A percentile compares a stretch with the other conserved stretches of the same genome.
phyloP scores from a whole-genome alignment of 2,797 vertebrate species.

The Euthynnus affinis region DNA sequence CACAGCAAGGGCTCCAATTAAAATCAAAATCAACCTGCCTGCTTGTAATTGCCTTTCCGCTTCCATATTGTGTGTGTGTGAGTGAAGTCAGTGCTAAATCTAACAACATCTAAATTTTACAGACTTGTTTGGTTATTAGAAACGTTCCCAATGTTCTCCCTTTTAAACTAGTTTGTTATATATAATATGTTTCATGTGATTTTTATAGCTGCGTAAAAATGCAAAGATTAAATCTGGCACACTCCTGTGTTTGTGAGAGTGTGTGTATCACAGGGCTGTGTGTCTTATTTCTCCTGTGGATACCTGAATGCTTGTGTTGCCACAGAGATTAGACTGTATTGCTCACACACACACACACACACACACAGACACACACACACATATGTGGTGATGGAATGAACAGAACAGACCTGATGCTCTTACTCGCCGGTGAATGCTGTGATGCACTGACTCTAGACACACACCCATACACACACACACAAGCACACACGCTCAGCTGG shows the following conservation, averaged over 20 bases:
- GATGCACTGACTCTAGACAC: conserved; percentile 68
- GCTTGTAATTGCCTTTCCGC: conserved; percentile 78
- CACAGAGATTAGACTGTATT: conserved; percentile 74
- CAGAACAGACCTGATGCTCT: conserved; percentile 73
- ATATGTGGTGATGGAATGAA: conserved; percentile 71
- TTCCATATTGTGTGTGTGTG: conserved; percentile 33
- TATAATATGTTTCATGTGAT: conserved; percentile 35
- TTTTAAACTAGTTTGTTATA: conserved; percentile 54
- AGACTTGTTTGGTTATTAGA: conserved; percentile 53
- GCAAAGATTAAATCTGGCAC: conserved; percentile 30
- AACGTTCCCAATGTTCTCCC: conserved; percentile 35
- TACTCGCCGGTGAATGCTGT: conserved; percentile 74
- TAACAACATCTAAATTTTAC: conserved; percentile 57
- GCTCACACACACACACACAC: conserved; percentile 50
- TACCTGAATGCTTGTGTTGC: conserved; percentile 72
- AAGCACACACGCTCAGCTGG: conserved; percentile 49
- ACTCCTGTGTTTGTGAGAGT: conserved; percentile 2
- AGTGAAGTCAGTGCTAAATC: conserved; percentile 53
- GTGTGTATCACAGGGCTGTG: conserved; percentile 21
- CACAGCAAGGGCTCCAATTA: conserved; percentile 78
- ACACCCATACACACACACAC: conserved; percentile 35
- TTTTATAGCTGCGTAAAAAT: conserved; percentile 44
- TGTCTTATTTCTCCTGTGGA: conserved; percentile 70
- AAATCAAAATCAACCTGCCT: conserved; percentile 80
- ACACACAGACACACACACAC: conserved; percentile 23